Percentiles rank a stretch among this genome's conserved stretches.
These are phyloP conservation scores for Drosophila persimilis DNA, from an alignment of 1,140 invertebrate genomes.

Conservation along the genomic window DNA sequence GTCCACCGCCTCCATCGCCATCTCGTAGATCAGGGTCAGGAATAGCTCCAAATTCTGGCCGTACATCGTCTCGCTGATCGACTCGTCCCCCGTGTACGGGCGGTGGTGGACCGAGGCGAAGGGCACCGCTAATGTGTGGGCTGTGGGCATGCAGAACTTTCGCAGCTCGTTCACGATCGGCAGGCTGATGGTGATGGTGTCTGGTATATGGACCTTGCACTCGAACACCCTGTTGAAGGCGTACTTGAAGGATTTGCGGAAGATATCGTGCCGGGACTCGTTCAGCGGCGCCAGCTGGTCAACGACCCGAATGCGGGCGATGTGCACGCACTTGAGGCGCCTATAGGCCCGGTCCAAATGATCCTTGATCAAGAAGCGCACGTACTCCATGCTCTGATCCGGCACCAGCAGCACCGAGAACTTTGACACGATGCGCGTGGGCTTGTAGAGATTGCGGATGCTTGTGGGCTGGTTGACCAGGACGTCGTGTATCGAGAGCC, in stretches of 20 bases:
- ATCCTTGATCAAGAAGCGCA: neutral
- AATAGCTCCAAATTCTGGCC: slow-evolving; percentile 10
- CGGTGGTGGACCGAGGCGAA: slow-evolving; percentile 30
- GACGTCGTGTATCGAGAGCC: slow-evolving; percentile 24
- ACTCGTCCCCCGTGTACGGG: slow-evolving; percentile 13
- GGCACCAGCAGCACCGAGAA: slow-evolving; percentile 45
- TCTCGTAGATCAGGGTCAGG: slow-evolving; percentile 26
- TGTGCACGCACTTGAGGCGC: slow-evolving; percentile 10
- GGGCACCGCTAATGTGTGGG: slow-evolving; percentile 25
- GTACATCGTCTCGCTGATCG: neutral
- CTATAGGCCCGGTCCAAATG: slow-evolving; percentile 23
- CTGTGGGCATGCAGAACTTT: slow-evolving; percentile 10
- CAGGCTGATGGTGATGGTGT: slow-evolving; percentile 18
- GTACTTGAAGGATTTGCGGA: slow-evolving; percentile 5
- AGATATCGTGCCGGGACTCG: neutral
- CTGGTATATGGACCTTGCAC: slow-evolving; percentile 3
- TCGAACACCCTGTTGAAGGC: slow-evolving; percentile 19
- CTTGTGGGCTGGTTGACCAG: neutral
- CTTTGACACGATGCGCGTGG: neutral
- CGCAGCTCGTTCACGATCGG: slow-evolving; percentile 37
- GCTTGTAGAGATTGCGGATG: neutral
- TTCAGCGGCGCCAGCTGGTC: slow-evolving; percentile 26
- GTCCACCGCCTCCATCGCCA: slow-evolving; percentile 17
- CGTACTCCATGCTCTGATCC: slow-evolving; percentile 24
- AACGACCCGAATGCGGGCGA: neutral